Evolutionary conservation across 1,140 invertebrate species (phyloP), one percentile per base, ranked within the genome.

Genomic region (Drosophila asahinai): DNA sequence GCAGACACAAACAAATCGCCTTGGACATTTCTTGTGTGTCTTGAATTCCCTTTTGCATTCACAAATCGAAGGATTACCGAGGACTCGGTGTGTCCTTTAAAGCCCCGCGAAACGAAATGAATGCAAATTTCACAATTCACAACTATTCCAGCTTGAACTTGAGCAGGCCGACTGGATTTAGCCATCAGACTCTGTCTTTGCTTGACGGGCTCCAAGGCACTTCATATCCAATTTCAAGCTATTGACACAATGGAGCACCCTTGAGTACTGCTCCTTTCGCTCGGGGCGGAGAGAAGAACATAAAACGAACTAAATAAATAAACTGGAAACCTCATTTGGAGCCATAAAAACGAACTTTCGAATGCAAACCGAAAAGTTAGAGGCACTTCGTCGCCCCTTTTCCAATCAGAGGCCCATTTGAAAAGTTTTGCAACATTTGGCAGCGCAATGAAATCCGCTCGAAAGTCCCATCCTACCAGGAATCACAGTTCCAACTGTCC

Each of bases 1-100:
- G 45, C 78, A 81, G 82, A 71, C 78, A 82, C 62, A 89, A 86
- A 81, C 67, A 89, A 87, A 87, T 89, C 68, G 77, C 54, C 58
- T 70, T 68, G 51, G 63, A 77, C 60, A 62, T 81, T 80, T 65
- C 60, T 76, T 64, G 54, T 40, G 66, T 52, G 58, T 66, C 64
- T 59, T 61, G 58, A 51, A 75, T 70, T 63, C 55, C 27, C 52
- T 47, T 77, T 70, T 67, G 55, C 55, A 30, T 58, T 30, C 33
- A 49, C 40, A 65, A 70, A 71, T 82, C 73, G 42, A 48, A 66
- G 60, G 43, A 66, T 67, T 74, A 74, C 78, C 22, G 42, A 30
- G 63, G 36, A 55, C 33, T 58, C 59, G 68, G 58, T 74, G 47
- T 71, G 59, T 76, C 52, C 36, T 49, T 55, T 62, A 54, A 75